Evolutionary conservation across 2,888 invertebrate species (phyloP).

Genomic region (Pegoplata infirma): DNA sequence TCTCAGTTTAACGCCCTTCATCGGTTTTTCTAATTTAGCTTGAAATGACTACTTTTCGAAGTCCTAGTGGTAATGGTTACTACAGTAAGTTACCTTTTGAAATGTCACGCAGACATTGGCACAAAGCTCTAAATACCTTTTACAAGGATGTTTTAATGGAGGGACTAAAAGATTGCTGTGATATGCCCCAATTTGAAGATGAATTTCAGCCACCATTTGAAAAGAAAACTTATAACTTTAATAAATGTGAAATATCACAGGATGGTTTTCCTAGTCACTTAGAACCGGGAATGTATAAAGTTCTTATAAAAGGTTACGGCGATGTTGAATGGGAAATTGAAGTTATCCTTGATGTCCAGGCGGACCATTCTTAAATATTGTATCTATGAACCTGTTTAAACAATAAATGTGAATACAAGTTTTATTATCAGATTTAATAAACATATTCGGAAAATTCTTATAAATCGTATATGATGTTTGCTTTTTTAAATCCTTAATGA

Average conservation of each 20-base stretch:
- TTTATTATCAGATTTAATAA: too few species aligned
- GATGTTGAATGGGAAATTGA: slow-evolving; percentile 29
- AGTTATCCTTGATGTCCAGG: too few species aligned
- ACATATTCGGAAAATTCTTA: too few species aligned
- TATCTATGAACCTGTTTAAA: too few species aligned
- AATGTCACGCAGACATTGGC: slow-evolving; percentile 48
- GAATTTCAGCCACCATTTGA: slow-evolving; percentile 45
- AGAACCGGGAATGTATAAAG: slow-evolving; percentile 59
- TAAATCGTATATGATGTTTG: too few species aligned
- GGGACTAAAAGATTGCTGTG: slow-evolving; percentile 59
- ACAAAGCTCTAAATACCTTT: slow-evolving; percentile 24
- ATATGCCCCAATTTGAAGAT: slow-evolving; percentile 60
- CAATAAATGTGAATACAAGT: too few species aligned
- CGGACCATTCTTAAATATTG: too few species aligned
- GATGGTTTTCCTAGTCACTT: slow-evolving; percentile 60
- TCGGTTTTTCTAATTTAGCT: slow-evolving; percentile 48
- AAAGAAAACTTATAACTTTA: slow-evolving; percentile 15
- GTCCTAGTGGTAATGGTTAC: slow-evolving; percentile 50
- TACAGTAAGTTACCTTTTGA: slow-evolving; percentile 55
- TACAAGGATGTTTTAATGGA: slow-evolving; percentile 59
- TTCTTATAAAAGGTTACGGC: slow-evolving; percentile 50
- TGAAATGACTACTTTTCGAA: slow-evolving; percentile 53
- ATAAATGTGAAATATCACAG: slow-evolving; percentile 55
- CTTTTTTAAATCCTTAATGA: too few species aligned
- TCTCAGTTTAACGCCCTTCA: too few species aligned